Percentiles rank a stretch among this genome's conserved stretches.
phyloP scores from a whole-genome alignment of 2,888 invertebrate species.

The Xanthostigma xanthostigma region DNA sequence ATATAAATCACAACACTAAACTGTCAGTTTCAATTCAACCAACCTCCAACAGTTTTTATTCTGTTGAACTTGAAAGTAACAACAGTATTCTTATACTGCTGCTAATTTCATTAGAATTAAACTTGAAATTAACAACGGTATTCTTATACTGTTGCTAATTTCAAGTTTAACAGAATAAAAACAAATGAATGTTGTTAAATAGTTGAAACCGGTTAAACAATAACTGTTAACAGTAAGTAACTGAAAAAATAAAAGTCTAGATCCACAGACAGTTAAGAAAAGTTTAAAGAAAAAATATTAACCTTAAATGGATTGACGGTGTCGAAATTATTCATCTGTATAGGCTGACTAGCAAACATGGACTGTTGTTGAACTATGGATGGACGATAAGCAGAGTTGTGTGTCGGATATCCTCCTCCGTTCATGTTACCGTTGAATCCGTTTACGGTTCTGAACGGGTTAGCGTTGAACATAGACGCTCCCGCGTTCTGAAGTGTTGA shows the following conservation, averaged over 20 bases:
- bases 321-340: conserved; percentile 16
- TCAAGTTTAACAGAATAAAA: background rate
- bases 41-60: no score
- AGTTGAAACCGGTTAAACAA: no score
- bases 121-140: background rate
- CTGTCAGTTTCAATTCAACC: no score
- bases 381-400: conserved; percentile 17
- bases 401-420: conserved; percentile 15
- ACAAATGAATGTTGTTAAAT: background rate
- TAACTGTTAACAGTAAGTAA: no score
- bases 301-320: conserved; percentile 27
- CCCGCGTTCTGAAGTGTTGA: conserved; percentile 2
- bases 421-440: conserved; percentile 19
- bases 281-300: conserved; percentile 6
- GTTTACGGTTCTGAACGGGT: conserved; percentile 20
- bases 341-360: conserved; percentile 7
- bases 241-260: background rate
- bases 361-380: conserved; percentile 7
- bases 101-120: background rate
- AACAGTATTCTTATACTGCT: background rate
- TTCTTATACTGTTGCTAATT: background rate
- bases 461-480: conserved; percentile 12
- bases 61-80: background rate
- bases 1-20: background rate
- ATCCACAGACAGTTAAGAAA: background rate